Evolutionary conservation across 2,888 invertebrate genomes (phyloP), one percentile per base, ranked within the genome.

Genomic region (Melinaea marsaeus): DNA sequence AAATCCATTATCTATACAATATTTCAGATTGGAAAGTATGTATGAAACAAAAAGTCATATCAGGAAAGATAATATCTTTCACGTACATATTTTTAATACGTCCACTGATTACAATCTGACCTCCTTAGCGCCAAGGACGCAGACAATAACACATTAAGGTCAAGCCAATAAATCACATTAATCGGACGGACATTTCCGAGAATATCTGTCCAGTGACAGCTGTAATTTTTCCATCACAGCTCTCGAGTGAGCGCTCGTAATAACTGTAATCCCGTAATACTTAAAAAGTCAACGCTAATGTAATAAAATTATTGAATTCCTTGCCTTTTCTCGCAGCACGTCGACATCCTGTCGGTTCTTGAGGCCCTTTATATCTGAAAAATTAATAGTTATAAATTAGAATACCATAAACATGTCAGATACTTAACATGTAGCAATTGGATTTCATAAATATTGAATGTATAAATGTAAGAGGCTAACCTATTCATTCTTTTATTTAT

Each of bases 281-380:
- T 11, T 22, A 11, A 22, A 51, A 2, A 6, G 32, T 51, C 32
- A 32, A 32, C 7, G 3, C 33, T 34, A 47, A 58, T 59, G 57
- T 33, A 56, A 47, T 59, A 47, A 67, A 55, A 32, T 7, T 2
- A 57, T 45, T 48, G 4, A 47, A 42, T 13, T 57, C 54, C 57
- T 32, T 82, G 91, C 97, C 91, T 98, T 98, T 88, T 99, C 98
- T 69, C 99, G 93, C 61, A 99, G 92, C 62, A 94, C 91, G 75
- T 97, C 96, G 6, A 98, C 95, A 77, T 96, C 95, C 73, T 93
- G 93, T 37, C 94, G 93, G 63, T 95, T 95, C 79, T 95, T 95
- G 73, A 99, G 90, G 60, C 97, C 97, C 80, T 98, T 95, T 37
- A 98, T 96, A 86, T 98, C 98, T 93, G 91, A 63, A 87, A 85